Percentiles rank a stretch among this genome's conserved stretches.
phyloP scores from a whole-genome alignment of 2,797 vertebrate genomes.

The Ctenosaura bakeri region DNA sequence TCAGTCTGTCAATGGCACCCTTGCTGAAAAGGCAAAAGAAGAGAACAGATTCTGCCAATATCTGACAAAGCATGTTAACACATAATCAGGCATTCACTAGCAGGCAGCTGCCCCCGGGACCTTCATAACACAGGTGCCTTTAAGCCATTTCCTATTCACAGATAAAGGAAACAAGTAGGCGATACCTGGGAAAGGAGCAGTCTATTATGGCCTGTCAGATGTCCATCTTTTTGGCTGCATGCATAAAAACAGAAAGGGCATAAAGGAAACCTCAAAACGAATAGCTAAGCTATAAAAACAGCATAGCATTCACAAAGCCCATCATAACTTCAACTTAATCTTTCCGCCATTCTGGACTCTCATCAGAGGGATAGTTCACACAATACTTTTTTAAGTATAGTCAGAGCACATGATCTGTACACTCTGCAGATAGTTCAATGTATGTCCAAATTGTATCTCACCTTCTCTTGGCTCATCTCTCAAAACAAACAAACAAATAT shows the following conservation, averaged over 20 bases:
- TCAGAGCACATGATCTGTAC: neutral
- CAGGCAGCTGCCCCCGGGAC: slow-evolving; percentile 88
- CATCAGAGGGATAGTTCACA: slow-evolving; percentile 36
- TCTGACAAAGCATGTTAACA: slow-evolving; percentile 88
- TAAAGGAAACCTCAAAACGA: slow-evolving; percentile 75
- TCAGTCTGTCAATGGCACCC: slow-evolving; percentile 91
- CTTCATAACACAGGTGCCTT: slow-evolving; percentile 89
- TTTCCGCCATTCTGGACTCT: slow-evolving; percentile 26
- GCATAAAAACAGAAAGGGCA: slow-evolving; percentile 74
- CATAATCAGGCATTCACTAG: slow-evolving; percentile 90
- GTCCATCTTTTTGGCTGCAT: slow-evolving; percentile 79
- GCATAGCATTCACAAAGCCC: slow-evolving; percentile 63
- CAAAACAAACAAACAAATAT: neutral
- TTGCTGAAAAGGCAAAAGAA: slow-evolving; percentile 89
- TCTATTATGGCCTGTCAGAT: slow-evolving; percentile 84
- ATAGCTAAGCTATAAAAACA: slow-evolving; percentile 71
- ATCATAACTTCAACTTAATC: slow-evolving; percentile 58
- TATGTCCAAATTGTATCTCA: neutral
- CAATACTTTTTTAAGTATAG: neutral
- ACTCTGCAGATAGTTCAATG: neutral
- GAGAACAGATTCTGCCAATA: slow-evolving; percentile 91
- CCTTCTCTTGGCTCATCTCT: neutral
- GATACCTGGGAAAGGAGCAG: slow-evolving; percentile 90
- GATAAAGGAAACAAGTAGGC: slow-evolving; percentile 85
- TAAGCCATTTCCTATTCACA: slow-evolving; percentile 89